Evolutionary conservation across 2,888 invertebrate genomes (phyloP), one percentile per base, ranked within the genome.

Genomic region (Malacosoma neustria): DNA sequence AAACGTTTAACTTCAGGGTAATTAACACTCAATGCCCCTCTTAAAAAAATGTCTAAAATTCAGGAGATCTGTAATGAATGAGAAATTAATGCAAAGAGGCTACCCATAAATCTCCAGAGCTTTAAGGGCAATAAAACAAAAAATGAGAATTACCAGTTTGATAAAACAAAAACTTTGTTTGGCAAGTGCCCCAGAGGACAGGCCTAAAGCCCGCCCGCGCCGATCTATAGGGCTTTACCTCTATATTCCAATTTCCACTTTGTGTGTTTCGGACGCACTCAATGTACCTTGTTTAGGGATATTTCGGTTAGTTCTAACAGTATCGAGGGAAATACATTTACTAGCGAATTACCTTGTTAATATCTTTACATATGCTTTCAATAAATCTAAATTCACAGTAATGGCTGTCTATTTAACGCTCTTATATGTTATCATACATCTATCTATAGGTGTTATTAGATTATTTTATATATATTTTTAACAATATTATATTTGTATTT

Each of bases 21-120:
- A 69, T 70, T 71, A 62, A 59, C 66, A 67, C 65, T 65, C 60
- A 55, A 63, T 65, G 44, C 49, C 40, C 46, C 41, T 52, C 46
- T 46, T 45, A 59, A 70, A 71, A 68, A 74, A 68, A 62, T 57
- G 57, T 56, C 64, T 51, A 59, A 70, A 67, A 66, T 70, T 68
- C 69, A 67, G 66, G 65, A 63, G 72, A 71, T 66, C 70, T 69
- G 72, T 79, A 75, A 82, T 79, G 68, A 79, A 84, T 80, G 73
- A 58, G 72, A 75, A 73, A 82, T 82, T 79, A 80, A 84, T 84
- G 73, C 76, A 74, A 80, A 84, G 72, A 75, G 74, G 67, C 65
- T 64, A 61, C 65, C 70, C 57, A 75, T 82, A 81, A 84, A 82
- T 82, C 76, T 75, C 70, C 44, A 48, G 72, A 71, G 76, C 61